Evolutionary conservation across 2,888 invertebrate species (phyloP).

Genomic region (Phaedon cochleariae): DNA sequence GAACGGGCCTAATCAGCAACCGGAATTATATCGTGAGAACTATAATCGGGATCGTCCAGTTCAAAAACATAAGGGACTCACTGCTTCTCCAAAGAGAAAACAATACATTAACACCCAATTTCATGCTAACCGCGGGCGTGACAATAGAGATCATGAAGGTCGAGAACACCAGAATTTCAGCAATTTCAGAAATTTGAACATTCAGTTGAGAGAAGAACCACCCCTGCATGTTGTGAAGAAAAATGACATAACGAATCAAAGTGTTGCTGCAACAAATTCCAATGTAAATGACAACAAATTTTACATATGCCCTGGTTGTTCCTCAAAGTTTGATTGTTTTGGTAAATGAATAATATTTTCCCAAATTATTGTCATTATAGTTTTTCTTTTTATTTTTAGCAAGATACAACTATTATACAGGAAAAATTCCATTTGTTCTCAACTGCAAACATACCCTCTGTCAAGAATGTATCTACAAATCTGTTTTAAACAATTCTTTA

Average conservation of each 20-base stretch:
- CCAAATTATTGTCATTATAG: background rate
- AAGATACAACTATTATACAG: conserved; percentile 38
- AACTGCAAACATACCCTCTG: conserved; percentile 76
- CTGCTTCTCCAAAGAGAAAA: background rate
- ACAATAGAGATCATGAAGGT: background rate
- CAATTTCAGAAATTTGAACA: background rate
- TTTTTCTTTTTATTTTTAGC: conserved; percentile 36
- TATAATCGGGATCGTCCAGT: conserved; percentile 9
- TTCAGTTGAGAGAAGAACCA: background rate
- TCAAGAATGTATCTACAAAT: conserved; percentile 67
- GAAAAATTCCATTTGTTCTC: conserved; percentile 67
- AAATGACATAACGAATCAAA: background rate
- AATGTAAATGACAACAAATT: conserved; percentile 13
- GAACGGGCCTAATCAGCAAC: background rate
- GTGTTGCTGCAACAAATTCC: background rate
- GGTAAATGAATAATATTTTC: conserved; percentile 26
- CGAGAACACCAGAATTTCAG: background rate
- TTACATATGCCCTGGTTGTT: conserved; percentile 36
- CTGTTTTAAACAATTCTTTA: conserved; percentile 50
- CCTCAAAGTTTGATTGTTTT: conserved; percentile 26
- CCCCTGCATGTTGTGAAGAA: background rate
- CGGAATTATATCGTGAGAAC: no score
- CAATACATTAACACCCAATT: no score
- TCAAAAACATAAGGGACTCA: conserved; percentile 4
- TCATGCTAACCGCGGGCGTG: background rate